Evolutionary conservation across 1,140 invertebrate genomes (phyloP).

Genomic region (Neodiprion pinetum): DNA sequence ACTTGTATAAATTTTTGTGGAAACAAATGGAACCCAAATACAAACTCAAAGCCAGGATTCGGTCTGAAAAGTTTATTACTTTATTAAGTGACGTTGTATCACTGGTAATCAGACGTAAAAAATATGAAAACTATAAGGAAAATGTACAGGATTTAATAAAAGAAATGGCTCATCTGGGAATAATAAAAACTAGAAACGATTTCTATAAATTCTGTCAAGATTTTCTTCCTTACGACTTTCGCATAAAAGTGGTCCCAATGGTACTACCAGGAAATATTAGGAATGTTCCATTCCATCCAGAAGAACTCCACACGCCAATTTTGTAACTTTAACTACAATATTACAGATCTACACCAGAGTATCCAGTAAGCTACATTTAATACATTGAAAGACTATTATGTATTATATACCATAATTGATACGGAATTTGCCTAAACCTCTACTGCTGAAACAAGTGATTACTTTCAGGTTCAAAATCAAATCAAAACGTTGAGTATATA

Average conservation of each 20-base stretch:
- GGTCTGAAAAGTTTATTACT: constrained; percentile 44
- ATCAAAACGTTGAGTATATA: too few species aligned
- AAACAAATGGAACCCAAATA: constrained; percentile 44
- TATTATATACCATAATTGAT: too few species aligned
- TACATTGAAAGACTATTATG: too few species aligned
- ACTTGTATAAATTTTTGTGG: constrained; percentile 47
- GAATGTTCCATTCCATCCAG: constrained; percentile 42
- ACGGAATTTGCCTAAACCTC: too few species aligned
- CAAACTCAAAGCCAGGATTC: constrained; percentile 28
- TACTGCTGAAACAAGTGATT: too few species aligned
- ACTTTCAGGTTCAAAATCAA: too few species aligned
- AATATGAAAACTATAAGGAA: constrained; percentile 36
- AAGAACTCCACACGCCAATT: constrained; percentile 33
- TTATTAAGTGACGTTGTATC: constrained; percentile 27
- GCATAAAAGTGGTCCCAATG: constrained; percentile 45
- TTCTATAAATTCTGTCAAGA: constrained; percentile 50
- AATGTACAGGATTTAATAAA: constrained; percentile 39
- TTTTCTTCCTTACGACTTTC: constrained; percentile 48
- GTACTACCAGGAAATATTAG: constrained; percentile 41
- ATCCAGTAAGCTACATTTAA: too few species aligned
- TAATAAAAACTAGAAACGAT: constrained; percentile 40
- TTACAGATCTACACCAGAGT: too few species aligned
- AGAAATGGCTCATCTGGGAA: constrained; percentile 41
- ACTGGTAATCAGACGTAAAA: constrained; percentile 30
- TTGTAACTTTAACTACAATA: neutral